Base-by-base conservation (phyloP, 1,140 invertebrate species). In the Drosophila virilis region DNA sequence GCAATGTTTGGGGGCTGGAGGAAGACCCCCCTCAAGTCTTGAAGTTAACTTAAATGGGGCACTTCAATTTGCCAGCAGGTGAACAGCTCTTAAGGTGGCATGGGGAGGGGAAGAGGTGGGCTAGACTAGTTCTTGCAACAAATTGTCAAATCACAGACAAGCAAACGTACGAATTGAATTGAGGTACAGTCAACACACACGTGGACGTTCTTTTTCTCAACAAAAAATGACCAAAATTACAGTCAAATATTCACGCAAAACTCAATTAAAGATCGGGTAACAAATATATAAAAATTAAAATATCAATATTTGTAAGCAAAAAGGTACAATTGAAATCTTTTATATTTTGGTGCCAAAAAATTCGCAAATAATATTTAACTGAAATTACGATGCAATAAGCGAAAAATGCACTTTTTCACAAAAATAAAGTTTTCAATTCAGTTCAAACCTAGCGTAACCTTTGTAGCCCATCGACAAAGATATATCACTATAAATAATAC, bases 91-190 rank as follows among this genome's bases (percentile, higher is more conserved):
- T 6, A 40, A 6, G 40, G 40, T 28, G 4, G 4, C 5, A 28
- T 0, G 46, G 59, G 54, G 55, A 32, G 40, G 13, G 42, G 8
- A 12, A n/a, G 13, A 35, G 52, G 51, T 37, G 43, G 28, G 45
- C 12, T 17, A 12, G 35, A 57, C 46, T 58, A 59, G 61, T 64
- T 61, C 60, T 42, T 81, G 68, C 68, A 74, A 67, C 78, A 78
- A 81, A 81, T 77, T 81, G 73, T 77, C 79, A 81, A 82, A 70
- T 77, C 78, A 65, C 68, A 65, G 52, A 65, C 54, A 78, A 15
- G 46, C 74, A 64, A 42, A 70, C 46, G 35, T 22, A 15, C 32
- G 17, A 33, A 33, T 42, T 45, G 40, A 52, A 64, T 37, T 42
- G 40, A 70, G 10, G 33, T 13, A 17, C 33, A 48, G 46, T 28